Conservation (phyloP, 2,113 vertebrate species). For the Garra rufa region DNA sequence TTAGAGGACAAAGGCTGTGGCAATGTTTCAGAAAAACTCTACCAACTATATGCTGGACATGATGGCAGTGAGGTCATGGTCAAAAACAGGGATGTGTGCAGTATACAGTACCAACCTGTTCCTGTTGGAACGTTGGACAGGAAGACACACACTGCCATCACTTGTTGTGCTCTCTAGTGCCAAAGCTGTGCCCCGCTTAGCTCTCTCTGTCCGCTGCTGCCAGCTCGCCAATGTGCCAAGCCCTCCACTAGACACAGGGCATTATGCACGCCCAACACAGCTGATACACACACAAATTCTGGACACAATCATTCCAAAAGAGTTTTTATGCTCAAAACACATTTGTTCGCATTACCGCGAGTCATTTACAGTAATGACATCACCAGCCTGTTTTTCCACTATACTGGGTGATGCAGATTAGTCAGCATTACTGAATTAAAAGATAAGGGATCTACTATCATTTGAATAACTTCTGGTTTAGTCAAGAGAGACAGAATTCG, state of each 20-base stretch:
- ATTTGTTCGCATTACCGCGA: not conserved
- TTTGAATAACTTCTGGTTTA: slow-evolving; percentile 4
- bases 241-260: slow-evolving; percentile 52
- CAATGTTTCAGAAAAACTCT: not conserved
- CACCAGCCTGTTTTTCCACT: not conserved
- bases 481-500: not conserved
- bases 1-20: not conserved
- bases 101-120: slow-evolving; percentile 51
- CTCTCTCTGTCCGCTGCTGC: slow-evolving; percentile 47
- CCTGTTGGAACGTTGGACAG: slow-evolving; percentile 52
- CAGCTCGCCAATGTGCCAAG: slow-evolving; percentile 54
- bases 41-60: not conserved
- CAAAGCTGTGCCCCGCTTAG: slow-evolving; percentile 40
- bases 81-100: slow-evolving; percentile 29
- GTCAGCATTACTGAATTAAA: not conserved
- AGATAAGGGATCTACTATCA: not conserved
- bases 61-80: slow-evolving; percentile 33
- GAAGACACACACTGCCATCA: slow-evolving; percentile 56
- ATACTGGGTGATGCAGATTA: not conserved
- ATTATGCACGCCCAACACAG: slow-evolving; percentile 40
- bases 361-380: not conserved
- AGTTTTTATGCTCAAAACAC: not conserved
- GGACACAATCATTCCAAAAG: slow-evolving; percentile 14
- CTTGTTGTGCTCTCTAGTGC: slow-evolving; percentile 52
- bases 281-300: slow-evolving; percentile 28